A percentile compares a stretch with the other conserved stretches of the same genome.
Evolutionary conservation across 2,888 invertebrate species (phyloP).

Genomic region (Scaptomyza tumidula): DNA sequence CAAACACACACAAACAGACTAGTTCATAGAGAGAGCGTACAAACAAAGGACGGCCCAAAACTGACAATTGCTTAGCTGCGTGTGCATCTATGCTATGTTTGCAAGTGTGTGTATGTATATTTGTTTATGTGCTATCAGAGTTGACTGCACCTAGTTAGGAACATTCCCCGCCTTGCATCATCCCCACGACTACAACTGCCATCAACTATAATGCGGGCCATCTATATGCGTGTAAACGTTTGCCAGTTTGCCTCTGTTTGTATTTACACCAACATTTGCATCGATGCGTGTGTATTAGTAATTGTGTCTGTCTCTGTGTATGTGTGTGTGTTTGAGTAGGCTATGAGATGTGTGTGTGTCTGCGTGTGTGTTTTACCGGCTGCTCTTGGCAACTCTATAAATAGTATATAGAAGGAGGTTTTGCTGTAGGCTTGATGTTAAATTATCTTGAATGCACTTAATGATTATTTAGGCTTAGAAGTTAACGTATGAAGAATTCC

Average conservation of each 20-base stretch:
- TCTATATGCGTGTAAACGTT: slow-evolving; percentile 75
- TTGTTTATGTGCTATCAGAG: slow-evolving; percentile 54
- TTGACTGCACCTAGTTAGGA: slow-evolving; percentile 68
- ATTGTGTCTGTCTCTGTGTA: slow-evolving; percentile 7
- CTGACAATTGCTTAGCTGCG: slow-evolving; percentile 65
- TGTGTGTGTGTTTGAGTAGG: slow-evolving; percentile 18
- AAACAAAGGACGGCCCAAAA: slow-evolving; percentile 60
- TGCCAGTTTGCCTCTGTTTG: slow-evolving; percentile 50
- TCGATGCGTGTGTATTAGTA: slow-evolving; percentile 13
- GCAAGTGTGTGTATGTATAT: slow-evolving; percentile 26
- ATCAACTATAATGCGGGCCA: slow-evolving; percentile 69
- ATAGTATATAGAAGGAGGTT: slow-evolving; percentile 46
- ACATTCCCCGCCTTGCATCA: slow-evolving; percentile 1
- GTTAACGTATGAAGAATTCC: neutral
- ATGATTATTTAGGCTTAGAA: slow-evolving; percentile 23
- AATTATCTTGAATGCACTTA: slow-evolving; percentile 3
- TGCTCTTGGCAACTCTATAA: slow-evolving; percentile 67
- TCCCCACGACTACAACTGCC: neutral
- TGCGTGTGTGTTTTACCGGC: slow-evolving; percentile 24
- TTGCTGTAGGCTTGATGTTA: slow-evolving; percentile 4
- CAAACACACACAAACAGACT: slow-evolving; percentile 5
- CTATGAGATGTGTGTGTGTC: neutral
- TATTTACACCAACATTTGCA: slow-evolving; percentile 49
- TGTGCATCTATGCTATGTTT: slow-evolving; percentile 20
- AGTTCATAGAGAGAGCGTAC: slow-evolving; percentile 2